These are phyloP conservation scores for Manis pentadactyla DNA, from an alignment of 2,797 vertebrate genomes.

Conservation along the genomic window DNA sequence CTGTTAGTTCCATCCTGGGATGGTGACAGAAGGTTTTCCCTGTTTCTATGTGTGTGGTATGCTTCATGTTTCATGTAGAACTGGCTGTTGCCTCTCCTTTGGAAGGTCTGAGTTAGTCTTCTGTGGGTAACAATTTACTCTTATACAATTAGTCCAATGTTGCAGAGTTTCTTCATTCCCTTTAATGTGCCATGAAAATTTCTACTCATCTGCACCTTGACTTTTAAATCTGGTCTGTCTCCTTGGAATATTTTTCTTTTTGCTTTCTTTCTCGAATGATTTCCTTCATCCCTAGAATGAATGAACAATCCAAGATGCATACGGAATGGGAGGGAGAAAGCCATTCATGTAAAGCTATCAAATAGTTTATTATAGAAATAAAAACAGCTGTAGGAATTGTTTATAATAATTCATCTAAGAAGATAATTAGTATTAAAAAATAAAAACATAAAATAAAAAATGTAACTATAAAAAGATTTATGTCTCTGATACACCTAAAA, in stretches of 20 bases:
- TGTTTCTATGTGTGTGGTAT: neutral
- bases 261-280: neutral
- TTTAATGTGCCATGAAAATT: slow-evolving; percentile 34
- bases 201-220: neutral
- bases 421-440: slow-evolving; percentile 25
- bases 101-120: slow-evolving; percentile 7
- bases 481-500: slow-evolving; percentile 19
- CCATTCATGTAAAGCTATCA: neutral
- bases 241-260: neutral
- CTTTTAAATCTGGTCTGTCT: slow-evolving; percentile 2
- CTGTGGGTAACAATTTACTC: neutral
- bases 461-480: neutral
- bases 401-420: slow-evolving; percentile 26
- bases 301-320: neutral
- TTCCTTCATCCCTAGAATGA: neutral
- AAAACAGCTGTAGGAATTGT: slow-evolving; percentile 12
- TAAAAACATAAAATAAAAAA: too few species aligned
- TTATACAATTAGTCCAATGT: neutral
- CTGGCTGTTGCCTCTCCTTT: neutral
- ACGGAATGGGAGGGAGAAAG: neutral
- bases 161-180: neutral
- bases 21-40: neutral
- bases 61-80: neutral
- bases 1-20: neutral
- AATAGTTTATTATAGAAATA: slow-evolving; percentile 44